Base-by-base conservation (phyloP, 2,113 vertebrate species). In the Catagonus wagneri region DNA sequence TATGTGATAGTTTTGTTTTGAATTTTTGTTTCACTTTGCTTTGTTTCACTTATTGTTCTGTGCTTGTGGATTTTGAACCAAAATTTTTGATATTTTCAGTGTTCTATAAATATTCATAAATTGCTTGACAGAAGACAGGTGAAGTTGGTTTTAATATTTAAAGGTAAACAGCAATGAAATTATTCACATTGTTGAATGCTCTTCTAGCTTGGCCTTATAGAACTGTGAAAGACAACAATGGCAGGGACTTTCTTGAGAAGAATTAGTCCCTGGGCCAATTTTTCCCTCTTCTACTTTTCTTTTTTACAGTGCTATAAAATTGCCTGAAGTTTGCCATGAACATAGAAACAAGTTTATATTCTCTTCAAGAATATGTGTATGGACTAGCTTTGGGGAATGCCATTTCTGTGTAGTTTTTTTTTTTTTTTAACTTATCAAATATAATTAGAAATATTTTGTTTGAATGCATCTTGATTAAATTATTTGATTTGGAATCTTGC, bases 11-110 rank as follows among this genome's bases (percentile, higher is more conserved):
- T 68, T 92, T 79, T 80, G 25, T 71, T 97, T 92, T 83, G 74
- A 90, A 27, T 93, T 32, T 71, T 97, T 98, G 90, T 97, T 97
- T 96, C 86, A 95, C 27, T 97, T 97, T 84, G 39, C 76, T 94
- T 97, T 98, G 36, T 79, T 96, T 66, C 0, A 90, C 34, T 85
- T 71, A 6, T 90, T 29, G 1, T 61, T 96, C 60, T 97, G 58
- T 91, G 90, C 96, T 1, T 96, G 27, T 39, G 90, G 32, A 2
- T 5, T 7, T 80, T 52, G 94, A 63, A 94, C 7, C 20, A 22
- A 56, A 76, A n/a, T 5, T 92, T 34, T 63, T 91, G 36, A 34
- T 66, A 76, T 95, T 96, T 89, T 97, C 19, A 58, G 85, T 93
- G 32, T 66, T 87, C 50, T 93, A 2, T 50, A 61, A 61, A 68